Evolutionary conservation across 2,113 vertebrate genomes (phyloP).

Genomic region (Halcyon senegalensis): DNA sequence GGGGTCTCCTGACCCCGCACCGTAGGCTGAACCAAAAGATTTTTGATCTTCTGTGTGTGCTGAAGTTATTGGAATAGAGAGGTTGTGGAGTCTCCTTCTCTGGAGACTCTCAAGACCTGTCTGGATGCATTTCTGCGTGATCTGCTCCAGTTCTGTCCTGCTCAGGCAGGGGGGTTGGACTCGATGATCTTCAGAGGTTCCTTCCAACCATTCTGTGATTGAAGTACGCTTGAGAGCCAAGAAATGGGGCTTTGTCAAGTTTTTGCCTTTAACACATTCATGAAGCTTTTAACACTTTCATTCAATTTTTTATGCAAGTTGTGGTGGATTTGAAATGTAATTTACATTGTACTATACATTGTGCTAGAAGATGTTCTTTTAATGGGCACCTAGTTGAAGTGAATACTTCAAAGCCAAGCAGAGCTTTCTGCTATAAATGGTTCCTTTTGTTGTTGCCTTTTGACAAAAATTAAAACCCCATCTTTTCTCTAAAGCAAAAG

Average conservation of each 20-base stretch:
- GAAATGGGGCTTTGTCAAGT: background rate
- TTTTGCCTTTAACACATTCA: background rate
- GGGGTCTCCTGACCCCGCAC: fast-evolving
- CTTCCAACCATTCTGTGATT: too few species aligned
- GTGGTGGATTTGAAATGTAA: background rate
- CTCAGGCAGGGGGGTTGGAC: too few species aligned
- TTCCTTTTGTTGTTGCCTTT: constrained; percentile 48
- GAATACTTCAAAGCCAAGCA: constrained; percentile 37
- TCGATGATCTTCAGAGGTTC: too few species aligned
- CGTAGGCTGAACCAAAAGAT: fast-evolving
- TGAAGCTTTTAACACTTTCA: background rate
- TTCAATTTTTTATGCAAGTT: background rate
- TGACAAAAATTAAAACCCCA: constrained; percentile 51
- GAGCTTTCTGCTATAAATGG: constrained; percentile 24
- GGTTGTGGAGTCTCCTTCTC: too few species aligned
- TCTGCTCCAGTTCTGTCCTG: too few species aligned
- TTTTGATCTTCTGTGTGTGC: background rate
- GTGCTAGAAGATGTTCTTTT: background rate
- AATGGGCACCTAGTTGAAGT: background rate
- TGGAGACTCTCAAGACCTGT: too few species aligned
- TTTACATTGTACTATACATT: background rate
- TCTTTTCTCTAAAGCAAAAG: constrained; percentile 19
- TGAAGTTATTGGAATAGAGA: background rate
- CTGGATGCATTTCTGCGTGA: too few species aligned
- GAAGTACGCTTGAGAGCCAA: background rate